Evolutionary conservation across 2,113 vertebrate genomes (phyloP).

Genomic region (Hemichromis elongatus): DNA sequence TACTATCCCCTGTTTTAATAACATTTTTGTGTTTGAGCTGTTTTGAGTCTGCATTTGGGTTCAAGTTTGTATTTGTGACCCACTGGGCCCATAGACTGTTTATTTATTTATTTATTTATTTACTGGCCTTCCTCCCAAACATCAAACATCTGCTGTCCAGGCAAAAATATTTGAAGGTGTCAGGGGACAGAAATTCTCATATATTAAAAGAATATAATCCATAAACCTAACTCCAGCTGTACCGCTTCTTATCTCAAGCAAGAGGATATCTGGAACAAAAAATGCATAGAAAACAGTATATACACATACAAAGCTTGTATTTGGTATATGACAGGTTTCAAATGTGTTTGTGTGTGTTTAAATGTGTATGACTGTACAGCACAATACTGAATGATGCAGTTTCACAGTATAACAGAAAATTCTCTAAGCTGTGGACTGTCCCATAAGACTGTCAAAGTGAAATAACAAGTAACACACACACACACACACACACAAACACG

Average conservation of each 20-base stretch:
- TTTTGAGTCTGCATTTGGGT: background rate
- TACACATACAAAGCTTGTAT: background rate
- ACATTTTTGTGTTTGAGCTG: background rate
- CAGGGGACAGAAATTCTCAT: background rate
- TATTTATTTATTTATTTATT: background rate
- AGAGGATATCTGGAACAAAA: background rate
- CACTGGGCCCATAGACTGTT: background rate
- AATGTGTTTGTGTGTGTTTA: background rate
- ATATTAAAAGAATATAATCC: background rate
- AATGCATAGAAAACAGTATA: background rate
- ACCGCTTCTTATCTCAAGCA: background rate
- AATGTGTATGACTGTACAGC: background rate
- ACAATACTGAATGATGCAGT: background rate
- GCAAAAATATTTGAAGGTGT: background rate
- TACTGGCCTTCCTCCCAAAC: background rate
- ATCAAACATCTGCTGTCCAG: background rate
- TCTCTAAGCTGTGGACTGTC: background rate
- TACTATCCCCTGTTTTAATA: background rate
- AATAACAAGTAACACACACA: background rate
- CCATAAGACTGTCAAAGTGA: background rate
- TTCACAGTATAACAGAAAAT: background rate
- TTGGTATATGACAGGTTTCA: background rate
- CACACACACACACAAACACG: background rate
- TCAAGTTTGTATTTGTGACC: background rate
- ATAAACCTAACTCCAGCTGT: background rate